Conservation (phyloP, 1,140 invertebrate species). For the Subanguina moxae region DNA sequence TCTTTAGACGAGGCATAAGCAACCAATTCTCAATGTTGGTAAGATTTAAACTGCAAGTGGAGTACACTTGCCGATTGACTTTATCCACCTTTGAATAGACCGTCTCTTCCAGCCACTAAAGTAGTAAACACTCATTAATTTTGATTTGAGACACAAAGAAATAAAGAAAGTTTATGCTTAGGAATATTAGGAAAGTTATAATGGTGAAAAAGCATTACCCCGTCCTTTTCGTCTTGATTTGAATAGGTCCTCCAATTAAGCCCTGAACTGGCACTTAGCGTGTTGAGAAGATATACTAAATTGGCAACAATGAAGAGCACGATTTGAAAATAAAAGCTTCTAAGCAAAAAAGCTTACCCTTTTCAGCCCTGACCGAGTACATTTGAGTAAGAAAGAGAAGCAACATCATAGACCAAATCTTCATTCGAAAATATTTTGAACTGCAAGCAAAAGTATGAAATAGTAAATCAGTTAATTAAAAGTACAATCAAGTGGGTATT, state of each 20-base stretch:
- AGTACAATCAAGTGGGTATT: too few relatives aligned
- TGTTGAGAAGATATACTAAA: constrained; percentile 44
- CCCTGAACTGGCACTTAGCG: constrained; percentile 40
- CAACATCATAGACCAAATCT: constrained; percentile 14
- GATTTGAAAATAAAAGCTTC: background rate
- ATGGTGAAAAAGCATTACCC: constrained; percentile 25
- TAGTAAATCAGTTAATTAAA: too few relatives aligned
- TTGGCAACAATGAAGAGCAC: background rate
- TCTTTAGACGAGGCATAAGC: constrained; percentile 90
- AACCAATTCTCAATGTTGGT: constrained; percentile 97
- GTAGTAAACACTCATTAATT: too few relatives aligned
- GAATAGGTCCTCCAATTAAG: constrained; percentile 41
- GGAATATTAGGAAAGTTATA: too few relatives aligned
- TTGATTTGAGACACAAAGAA: constrained; percentile 62
- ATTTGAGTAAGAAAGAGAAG: constrained; percentile 28
- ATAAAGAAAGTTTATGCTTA: too few relatives aligned
- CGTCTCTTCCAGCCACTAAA: constrained; percentile 96
- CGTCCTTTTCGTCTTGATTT: constrained; percentile 42
- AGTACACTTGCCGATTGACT: constrained; percentile 92
- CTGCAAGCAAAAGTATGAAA: background rate
- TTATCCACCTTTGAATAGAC: constrained; percentile 90
- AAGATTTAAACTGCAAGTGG: constrained; percentile 80
- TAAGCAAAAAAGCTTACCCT: constrained; percentile 7
- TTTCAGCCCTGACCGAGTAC: constrained; percentile 27
- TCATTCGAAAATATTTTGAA: background rate